These are phyloP conservation scores for Emberiza fucata DNA, from an alignment of 2,113 vertebrate species.

Conservation along the genomic window DNA sequence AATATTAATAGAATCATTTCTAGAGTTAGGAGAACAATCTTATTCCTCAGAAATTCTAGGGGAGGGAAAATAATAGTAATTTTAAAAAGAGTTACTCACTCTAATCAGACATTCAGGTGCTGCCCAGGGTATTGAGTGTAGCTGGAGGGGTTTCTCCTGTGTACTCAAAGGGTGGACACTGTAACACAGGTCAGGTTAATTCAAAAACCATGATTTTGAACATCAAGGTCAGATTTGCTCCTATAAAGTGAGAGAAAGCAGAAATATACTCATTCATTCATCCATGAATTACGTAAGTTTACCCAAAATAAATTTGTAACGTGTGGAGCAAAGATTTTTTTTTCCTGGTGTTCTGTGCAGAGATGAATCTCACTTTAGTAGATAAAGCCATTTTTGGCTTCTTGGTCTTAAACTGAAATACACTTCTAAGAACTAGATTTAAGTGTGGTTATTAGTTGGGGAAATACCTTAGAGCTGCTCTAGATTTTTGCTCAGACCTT, in stretches of 20 bases:
- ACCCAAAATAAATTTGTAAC: neutral
- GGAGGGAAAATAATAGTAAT: neutral
- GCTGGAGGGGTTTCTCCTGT: neutral
- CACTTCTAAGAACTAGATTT: neutral
- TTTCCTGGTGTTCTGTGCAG: neutral
- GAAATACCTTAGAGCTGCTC: neutral
- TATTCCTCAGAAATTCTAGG: constrained; percentile 10
- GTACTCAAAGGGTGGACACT: neutral
- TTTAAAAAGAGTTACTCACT: neutral
- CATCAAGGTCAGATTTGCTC: neutral
- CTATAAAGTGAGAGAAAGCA: neutral
- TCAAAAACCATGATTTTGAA: neutral
- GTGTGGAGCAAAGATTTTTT: neutral
- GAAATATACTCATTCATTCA: neutral
- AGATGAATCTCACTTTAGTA: neutral
- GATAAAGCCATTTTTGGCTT: neutral
- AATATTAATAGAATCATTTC: constrained; percentile 39
- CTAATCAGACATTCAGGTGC: neutral
- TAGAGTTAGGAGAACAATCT: constrained; percentile 42
- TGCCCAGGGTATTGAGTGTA: constrained; percentile 13
- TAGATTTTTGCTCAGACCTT: neutral
- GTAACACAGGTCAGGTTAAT: neutral
- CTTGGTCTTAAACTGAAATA: neutral
- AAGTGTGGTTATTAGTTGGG: neutral
- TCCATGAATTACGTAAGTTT: neutral